phyloP scores from a whole-genome alignment of 1,140 invertebrate genomes.

The Oncopodura yosiiana region DNA sequence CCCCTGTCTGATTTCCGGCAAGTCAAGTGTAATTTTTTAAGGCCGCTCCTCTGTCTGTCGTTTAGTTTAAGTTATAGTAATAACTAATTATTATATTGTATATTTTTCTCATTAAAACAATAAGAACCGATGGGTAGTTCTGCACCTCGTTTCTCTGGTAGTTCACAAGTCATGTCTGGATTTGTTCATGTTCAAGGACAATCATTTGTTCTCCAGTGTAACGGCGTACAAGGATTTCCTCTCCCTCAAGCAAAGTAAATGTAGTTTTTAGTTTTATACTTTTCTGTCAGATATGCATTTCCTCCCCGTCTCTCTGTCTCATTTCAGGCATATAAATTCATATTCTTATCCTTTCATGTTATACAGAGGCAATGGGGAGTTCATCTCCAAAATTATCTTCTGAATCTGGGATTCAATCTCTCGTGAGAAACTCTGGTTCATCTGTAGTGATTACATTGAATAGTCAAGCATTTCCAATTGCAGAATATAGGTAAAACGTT shows the following conservation, averaged over 20 bases:
- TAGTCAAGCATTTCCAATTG: constrained; percentile 49
- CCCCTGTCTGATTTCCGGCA: constrained; percentile 58
- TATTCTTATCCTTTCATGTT: too few relatives aligned
- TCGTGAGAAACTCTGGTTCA: constrained; percentile 22
- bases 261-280: too few relatives aligned
- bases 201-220: constrained; percentile 48
- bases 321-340: too few relatives aligned
- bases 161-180: constrained; percentile 23
- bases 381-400: constrained; percentile 28
- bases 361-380: constrained; percentile 24
- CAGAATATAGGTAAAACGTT: constrained; percentile 60
- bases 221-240: constrained; percentile 40
- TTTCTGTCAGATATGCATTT: too few relatives aligned
- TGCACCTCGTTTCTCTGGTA: constrained; percentile 22
- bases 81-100: too few relatives aligned
- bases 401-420: constrained; percentile 24
- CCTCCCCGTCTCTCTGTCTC: too few relatives aligned
- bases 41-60: too few relatives aligned
- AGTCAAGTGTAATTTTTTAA: too few relatives aligned
- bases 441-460: constrained; percentile 56
- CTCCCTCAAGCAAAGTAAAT: constrained; percentile 14
- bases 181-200: constrained; percentile 21
- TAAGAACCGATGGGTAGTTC: constrained; percentile 25
- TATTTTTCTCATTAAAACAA: too few relatives aligned
- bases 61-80: too few relatives aligned